Percentiles rank a stretch among this genome's conserved stretches.
Evolutionary conservation across 1,140 invertebrate genomes (phyloP).

Genomic region (Galleria mellonella): DNA sequence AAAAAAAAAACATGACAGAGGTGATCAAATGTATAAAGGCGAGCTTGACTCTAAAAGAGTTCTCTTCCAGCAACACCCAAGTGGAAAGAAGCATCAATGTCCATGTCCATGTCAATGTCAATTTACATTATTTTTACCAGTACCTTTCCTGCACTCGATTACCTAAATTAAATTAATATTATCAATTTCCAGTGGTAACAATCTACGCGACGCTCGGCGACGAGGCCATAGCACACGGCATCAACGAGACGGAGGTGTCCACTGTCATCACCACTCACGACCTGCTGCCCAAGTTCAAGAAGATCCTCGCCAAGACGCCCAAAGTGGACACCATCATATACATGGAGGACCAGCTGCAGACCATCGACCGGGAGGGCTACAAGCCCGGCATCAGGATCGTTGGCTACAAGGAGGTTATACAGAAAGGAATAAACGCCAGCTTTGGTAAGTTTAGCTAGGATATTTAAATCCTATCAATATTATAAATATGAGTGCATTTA

Average conservation of each 20-base stretch:
- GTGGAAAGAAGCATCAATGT: too few species aligned
- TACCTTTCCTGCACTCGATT: neutral
- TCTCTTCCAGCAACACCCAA: too few species aligned
- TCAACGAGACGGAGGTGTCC: constrained; percentile 96
- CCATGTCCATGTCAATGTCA: too few species aligned
- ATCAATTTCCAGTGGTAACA: constrained; percentile 84
- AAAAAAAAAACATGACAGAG: too few species aligned
- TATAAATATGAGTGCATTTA: too few species aligned
- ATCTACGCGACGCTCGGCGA: constrained; percentile 98
- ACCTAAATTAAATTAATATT: neutral
- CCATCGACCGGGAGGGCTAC: constrained; percentile 80
- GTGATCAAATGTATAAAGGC: too few species aligned
- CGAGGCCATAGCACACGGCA: constrained; percentile 94
- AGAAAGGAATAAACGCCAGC: constrained; percentile 48
- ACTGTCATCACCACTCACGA: constrained; percentile 93
- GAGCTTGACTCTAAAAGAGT: too few species aligned
- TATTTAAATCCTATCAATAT: too few species aligned
- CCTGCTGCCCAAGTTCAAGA: constrained; percentile 91
- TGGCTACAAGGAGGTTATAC: constrained; percentile 77
- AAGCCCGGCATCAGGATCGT: constrained; percentile 81
- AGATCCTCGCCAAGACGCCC: constrained; percentile 80
- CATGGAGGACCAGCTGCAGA: constrained; percentile 90
- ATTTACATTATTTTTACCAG: too few species aligned
- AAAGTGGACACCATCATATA: constrained; percentile 87
- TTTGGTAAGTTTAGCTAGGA: constrained; percentile 42